phyloP scores from a whole-genome alignment of 2,888 invertebrate genomes.

The Pyrocoelia pectoralis region DNA sequence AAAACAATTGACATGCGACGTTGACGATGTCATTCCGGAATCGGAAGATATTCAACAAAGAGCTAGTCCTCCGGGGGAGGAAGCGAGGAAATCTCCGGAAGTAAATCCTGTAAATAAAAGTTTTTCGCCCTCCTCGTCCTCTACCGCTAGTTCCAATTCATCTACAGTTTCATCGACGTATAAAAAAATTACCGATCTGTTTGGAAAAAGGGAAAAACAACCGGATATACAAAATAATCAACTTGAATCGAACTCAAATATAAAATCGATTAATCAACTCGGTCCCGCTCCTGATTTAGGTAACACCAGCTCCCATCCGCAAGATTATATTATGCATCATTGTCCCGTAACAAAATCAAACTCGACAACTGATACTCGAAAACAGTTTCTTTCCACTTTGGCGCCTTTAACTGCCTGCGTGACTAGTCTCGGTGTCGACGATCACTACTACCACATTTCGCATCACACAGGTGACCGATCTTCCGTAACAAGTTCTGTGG shows the following conservation, averaged over 20 bases:
- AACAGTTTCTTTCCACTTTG: conserved; percentile 80
- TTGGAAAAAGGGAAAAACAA: conserved; percentile 58
- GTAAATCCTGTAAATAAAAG: conserved; percentile 62
- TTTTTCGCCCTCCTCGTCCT: conserved; percentile 66
- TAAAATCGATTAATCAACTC: conserved; percentile 40
- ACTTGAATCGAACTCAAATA: conserved; percentile 36
- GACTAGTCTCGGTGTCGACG: conserved; percentile 62
- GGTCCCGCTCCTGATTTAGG: conserved; percentile 65
- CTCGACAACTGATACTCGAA: conserved; percentile 67
- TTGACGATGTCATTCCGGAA: conserved; percentile 70
- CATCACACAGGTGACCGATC: conserved; percentile 65
- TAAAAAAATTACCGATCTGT: conserved; percentile 69
- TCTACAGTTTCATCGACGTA: conserved; percentile 71
- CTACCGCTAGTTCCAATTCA: conserved; percentile 65
- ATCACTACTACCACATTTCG: conserved; percentile 66
- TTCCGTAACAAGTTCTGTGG: conserved; percentile 68
- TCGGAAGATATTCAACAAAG: conserved; percentile 57
- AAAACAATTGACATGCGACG: conserved; percentile 84
- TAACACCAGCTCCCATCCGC: conserved; percentile 60
- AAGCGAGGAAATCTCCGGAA: conserved; percentile 59
- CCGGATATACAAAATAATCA: conserved; percentile 51
- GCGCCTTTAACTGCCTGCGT: conserved; percentile 83
- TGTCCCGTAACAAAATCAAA: conserved; percentile 58
- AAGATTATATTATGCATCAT: conserved; percentile 49
- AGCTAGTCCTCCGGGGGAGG: conserved; percentile 74